Conservation (phyloP, 2,797 vertebrate species). For the Chaetophractus vellerosus region DNA sequence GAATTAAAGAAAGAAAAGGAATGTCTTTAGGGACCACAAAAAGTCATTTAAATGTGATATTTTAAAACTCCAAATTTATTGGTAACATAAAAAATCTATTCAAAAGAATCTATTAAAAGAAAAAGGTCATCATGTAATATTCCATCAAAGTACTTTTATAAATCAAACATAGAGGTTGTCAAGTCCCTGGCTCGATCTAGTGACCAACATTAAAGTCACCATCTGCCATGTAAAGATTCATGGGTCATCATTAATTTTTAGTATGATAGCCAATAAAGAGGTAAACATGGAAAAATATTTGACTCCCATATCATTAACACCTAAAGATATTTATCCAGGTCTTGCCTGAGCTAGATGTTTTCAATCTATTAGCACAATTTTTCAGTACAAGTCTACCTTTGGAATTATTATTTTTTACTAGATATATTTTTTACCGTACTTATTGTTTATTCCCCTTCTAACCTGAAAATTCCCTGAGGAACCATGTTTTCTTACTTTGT, state of each 20-base stretch:
- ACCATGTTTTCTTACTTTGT: not conserved
- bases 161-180: not conserved
- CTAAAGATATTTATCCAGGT: not conserved
- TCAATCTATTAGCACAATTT: not conserved
- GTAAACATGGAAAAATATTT: not conserved
- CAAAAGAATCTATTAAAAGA: not conserved
- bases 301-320: not conserved
- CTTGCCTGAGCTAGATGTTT: not conserved
- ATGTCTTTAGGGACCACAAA: not conserved
- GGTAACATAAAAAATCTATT: not conserved
- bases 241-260: not conserved
- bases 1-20: not conserved
- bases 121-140: not conserved
- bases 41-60: not conserved
- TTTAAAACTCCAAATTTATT: not conserved
- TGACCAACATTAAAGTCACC: not conserved
- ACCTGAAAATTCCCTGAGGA: not conserved
- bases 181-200: not conserved
- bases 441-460: not conserved
- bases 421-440: not conserved
- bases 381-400: constrained; percentile 7
- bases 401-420: not conserved
- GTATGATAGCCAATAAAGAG: not conserved
- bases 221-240: not conserved
- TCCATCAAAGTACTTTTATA: not conserved